These are phyloP conservation scores for Clistopyga incitator DNA, from an alignment of 2,888 invertebrate genomes.

Conservation along the genomic window DNA sequence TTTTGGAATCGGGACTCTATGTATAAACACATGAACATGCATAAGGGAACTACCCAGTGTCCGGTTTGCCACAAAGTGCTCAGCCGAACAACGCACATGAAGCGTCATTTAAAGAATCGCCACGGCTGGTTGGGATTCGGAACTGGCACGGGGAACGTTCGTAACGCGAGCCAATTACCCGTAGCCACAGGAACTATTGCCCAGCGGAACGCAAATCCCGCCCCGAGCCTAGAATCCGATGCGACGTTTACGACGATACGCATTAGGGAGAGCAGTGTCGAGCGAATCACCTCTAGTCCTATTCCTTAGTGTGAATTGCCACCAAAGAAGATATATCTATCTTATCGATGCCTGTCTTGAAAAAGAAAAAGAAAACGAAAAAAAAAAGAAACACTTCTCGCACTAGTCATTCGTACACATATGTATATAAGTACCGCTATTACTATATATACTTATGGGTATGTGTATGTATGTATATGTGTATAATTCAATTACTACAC, in stretches of 20 bases:
- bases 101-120: conserved; percentile 83
- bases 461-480: conserved; percentile 53
- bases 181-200: conserved; percentile 57
- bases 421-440: conserved; percentile 69
- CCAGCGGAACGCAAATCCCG: conserved; percentile 68
- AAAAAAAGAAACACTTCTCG: conserved; percentile 73
- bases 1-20: conserved; percentile 85
- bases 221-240: conserved; percentile 73
- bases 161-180: conserved; percentile 69
- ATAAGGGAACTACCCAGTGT: conserved; percentile 85
- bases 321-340: conserved; percentile 62
- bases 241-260: conserved; percentile 83
- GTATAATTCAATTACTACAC: conserved; percentile 54
- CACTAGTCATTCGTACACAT: conserved; percentile 82
- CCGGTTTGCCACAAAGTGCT: conserved; percentile 85
- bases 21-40: conserved; percentile 85
- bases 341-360: conserved; percentile 74
- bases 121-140: conserved; percentile 82
- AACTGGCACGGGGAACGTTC: conserved; percentile 70
- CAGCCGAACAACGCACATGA: conserved; percentile 84
- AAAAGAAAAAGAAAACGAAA: conserved; percentile 49
- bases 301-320: conserved; percentile 81
- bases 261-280: conserved; percentile 83
- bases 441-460: conserved; percentile 56
- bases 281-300: conserved; percentile 84